Percentiles rank a stretch among this genome's conserved stretches.
These are phyloP conservation scores for Thermophis baileyi DNA, from an alignment of 2,113 vertebrate genomes.

Conservation along the genomic window DNA sequence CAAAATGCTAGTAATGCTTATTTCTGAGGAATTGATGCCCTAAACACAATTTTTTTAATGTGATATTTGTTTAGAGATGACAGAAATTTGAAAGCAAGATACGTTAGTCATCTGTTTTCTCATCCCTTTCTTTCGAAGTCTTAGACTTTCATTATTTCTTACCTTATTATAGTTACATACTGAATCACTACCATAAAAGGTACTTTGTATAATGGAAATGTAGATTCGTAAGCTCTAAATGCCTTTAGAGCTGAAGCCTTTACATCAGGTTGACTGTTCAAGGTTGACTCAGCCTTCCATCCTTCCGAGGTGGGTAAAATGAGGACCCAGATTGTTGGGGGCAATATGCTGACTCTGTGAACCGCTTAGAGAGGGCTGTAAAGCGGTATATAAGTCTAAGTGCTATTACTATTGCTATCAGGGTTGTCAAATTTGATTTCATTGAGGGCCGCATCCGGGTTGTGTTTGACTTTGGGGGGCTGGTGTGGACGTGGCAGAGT, in stretches of 20 bases:
- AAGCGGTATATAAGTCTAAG: too few relatives aligned
- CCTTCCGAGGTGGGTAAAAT: too few relatives aligned
- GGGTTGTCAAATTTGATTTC: too few relatives aligned
- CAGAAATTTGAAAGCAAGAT: neutral
- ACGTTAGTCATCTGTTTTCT: neutral
- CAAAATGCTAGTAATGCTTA: neutral
- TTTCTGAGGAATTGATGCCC: neutral
- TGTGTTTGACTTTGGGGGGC: too few relatives aligned
- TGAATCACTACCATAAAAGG: neutral
- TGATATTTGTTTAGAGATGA: neutral
- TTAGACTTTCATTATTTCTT: neutral
- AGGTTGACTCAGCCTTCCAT: too few relatives aligned
- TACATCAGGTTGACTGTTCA: too few relatives aligned
- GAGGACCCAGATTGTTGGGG: too few relatives aligned
- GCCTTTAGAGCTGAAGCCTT: neutral
- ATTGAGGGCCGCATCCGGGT: too few relatives aligned
- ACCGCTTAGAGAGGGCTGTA: too few relatives aligned
- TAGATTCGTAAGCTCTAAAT: neutral
- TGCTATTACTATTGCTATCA: too few relatives aligned
- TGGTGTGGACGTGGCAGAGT: too few relatives aligned
- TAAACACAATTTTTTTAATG: neutral
- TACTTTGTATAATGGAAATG: neutral
- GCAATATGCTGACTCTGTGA: too few relatives aligned
- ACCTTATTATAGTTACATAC: neutral
- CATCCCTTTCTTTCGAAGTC: neutral